phyloP scores from a whole-genome alignment of 2,113 vertebrate genomes.

The Stigmatopora argus region DNA sequence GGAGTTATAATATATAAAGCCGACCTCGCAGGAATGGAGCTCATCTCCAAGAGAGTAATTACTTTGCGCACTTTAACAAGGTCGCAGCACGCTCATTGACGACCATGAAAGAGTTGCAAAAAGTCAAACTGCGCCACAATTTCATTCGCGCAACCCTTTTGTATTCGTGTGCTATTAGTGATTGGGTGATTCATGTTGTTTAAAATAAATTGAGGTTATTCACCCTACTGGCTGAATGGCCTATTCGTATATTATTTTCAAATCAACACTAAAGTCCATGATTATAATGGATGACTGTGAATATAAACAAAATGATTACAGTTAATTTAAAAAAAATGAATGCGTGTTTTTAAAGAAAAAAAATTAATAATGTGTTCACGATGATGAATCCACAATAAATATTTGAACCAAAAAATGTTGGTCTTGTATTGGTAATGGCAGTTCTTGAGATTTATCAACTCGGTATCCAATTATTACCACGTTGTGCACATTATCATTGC shows the following conservation, averaged over 20 bases:
- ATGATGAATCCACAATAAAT: too few relatives aligned
- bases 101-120: slow-evolving; percentile 7
- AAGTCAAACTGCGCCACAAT: slow-evolving; percentile 9
- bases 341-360: not conserved
- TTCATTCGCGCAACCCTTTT: not conserved
- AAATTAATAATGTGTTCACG: not conserved
- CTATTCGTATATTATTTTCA: not conserved
- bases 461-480: too few relatives aligned
- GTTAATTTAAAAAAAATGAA: not conserved
- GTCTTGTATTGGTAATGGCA: too few relatives aligned
- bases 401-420: too few relatives aligned
- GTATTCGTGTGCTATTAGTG: not conserved
- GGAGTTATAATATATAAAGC: slow-evolving; percentile 12
- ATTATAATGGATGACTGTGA: not conserved
- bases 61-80: slow-evolving; percentile 12
- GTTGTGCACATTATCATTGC: too few relatives aligned
- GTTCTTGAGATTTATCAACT: too few relatives aligned
- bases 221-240: not conserved
- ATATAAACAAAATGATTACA: not conserved
- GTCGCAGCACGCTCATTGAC: slow-evolving; percentile 1
- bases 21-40: slow-evolving; percentile 8
- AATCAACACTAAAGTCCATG: not conserved
- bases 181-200: not conserved
- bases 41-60: slow-evolving; percentile 8
- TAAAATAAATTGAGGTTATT: not conserved